These are phyloP conservation scores for Drosophila rellima DNA, from an alignment of 2,888 invertebrate genomes.

Conservation along the genomic window DNA sequence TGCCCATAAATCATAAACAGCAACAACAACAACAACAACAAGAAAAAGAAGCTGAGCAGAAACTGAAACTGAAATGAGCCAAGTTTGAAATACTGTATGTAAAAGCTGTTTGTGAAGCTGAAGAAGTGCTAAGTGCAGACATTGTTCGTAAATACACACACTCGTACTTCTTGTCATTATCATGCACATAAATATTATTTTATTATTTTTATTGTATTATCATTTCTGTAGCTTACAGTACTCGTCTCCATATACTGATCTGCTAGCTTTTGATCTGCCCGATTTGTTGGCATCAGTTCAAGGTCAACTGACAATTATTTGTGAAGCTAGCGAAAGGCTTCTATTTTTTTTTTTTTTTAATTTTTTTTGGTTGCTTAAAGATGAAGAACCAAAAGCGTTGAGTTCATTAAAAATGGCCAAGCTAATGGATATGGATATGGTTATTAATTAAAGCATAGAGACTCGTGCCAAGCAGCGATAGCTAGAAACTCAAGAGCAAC, in stretches of 20 bases:
- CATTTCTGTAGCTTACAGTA: slow-evolving; percentile 46
- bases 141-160: slow-evolving; percentile 19
- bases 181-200: slow-evolving; percentile 44
- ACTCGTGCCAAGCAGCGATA: slow-evolving; percentile 67
- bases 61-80: slow-evolving; percentile 58
- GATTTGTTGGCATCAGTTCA: slow-evolving; percentile 57
- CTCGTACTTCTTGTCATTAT: slow-evolving; percentile 57
- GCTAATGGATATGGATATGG: slow-evolving; percentile 29
- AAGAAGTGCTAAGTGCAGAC: slow-evolving; percentile 78
- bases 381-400: slow-evolving; percentile 17
- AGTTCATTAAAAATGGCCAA: slow-evolving; percentile 50
- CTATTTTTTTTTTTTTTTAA: slow-evolving; percentile 28
- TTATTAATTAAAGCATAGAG: slow-evolving; percentile 70
- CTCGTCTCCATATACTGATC: neutral
- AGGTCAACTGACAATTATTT: slow-evolving; percentile 41
- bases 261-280: slow-evolving; percentile 56
- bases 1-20: slow-evolving; percentile 78
- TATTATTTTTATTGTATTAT: slow-evolving; percentile 21
- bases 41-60: slow-evolving; percentile 12
- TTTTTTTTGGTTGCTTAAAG: neutral
- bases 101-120: slow-evolving; percentile 41
- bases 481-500: slow-evolving; percentile 1
- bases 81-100: slow-evolving; percentile 40
- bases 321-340: slow-evolving; percentile 56
- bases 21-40: slow-evolving; percentile 9